These are phyloP conservation scores for Pantelozetes paolii DNA, from an alignment of 2,888 invertebrate species.

Conservation along the genomic window DNA sequence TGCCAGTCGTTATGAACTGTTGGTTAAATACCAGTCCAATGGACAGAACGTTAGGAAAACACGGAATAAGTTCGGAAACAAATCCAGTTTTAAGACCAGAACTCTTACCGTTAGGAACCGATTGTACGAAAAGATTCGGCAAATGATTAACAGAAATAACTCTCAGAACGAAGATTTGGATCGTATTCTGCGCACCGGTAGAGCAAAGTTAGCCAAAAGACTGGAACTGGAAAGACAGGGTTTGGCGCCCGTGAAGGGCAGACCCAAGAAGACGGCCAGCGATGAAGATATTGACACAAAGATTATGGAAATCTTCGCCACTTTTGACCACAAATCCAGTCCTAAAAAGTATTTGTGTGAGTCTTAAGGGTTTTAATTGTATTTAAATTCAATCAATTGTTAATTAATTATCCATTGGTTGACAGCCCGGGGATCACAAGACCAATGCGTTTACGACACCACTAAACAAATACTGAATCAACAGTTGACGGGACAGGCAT, in stretches of 20 bases:
- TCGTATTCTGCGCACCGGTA: constrained; percentile 1
- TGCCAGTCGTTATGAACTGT: constrained; percentile 33
- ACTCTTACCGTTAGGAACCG: constrained; percentile 16
- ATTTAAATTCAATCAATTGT: background rate
- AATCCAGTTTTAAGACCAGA: background rate
- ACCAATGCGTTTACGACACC: constrained; percentile 21
- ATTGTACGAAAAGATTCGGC: constrained; percentile 17
- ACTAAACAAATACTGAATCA: constrained; percentile 9
- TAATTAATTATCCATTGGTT: no score
- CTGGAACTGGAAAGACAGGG: background rate
- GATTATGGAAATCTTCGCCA: constrained; percentile 1
- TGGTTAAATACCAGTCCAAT: constrained; percentile 10
- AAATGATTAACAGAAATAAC: background rate
- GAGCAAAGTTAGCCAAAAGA: constrained; percentile 10
- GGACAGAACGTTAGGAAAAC: background rate
- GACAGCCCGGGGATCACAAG: background rate
- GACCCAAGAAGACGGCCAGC: background rate
- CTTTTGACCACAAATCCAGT: constrained; percentile 11
- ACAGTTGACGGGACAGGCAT: background rate
- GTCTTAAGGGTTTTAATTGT: background rate
- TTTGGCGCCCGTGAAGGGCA: background rate
- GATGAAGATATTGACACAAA: constrained; percentile 19
- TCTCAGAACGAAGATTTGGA: background rate
- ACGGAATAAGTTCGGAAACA: background rate
- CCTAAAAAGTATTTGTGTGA: background rate